Percentiles rank a stretch among this genome's conserved stretches.
phyloP scores from a whole-genome alignment of 2,113 vertebrate species.

The Thomomys bottae region DNA sequence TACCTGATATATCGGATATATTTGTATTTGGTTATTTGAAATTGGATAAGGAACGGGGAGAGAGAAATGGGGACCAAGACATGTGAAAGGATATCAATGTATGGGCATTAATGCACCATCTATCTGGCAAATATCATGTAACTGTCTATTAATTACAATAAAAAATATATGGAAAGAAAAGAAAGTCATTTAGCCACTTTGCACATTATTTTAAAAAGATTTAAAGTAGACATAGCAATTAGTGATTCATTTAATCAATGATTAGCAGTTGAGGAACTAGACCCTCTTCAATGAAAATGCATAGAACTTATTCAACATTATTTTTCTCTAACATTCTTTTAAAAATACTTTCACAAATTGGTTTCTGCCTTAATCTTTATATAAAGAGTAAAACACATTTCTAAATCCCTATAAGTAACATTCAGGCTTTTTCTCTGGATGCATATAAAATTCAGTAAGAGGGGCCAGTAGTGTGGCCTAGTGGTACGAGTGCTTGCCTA shows the following conservation, averaged over 20 bases:
- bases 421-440: neutral
- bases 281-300: neutral
- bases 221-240: neutral
- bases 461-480: no score
- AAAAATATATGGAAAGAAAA: no score
- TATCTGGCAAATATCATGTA: no score
- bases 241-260: neutral
- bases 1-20: no score
- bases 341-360: neutral
- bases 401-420: neutral
- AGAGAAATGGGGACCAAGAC: no score
- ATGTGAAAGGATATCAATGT: no score
- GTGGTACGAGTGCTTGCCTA: no score
- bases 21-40: no score
- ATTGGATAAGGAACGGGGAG: no score
- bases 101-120: no score
- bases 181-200: neutral
- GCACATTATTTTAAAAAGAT: neutral
- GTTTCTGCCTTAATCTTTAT: neutral
- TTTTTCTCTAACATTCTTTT: slow-evolving; percentile 41
- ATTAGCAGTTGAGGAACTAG: neutral
- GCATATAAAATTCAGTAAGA: neutral
- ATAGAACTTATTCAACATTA: neutral
- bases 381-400: neutral
- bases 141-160: no score